Evolutionary conservation across 2,113 vertebrate genomes (phyloP).

Genomic region (Pimephales promelas): DNA sequence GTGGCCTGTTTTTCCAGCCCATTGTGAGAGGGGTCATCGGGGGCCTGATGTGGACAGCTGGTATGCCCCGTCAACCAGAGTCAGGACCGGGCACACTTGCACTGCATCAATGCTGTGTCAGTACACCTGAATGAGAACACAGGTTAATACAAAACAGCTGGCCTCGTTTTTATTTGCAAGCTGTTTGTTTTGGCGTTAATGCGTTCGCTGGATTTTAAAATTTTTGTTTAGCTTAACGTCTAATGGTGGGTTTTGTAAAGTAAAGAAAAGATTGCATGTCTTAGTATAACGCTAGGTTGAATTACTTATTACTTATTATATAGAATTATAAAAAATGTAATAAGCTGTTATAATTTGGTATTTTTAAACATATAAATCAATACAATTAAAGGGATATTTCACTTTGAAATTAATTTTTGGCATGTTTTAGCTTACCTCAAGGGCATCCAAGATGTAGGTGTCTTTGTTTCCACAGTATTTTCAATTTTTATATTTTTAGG

Average conservation of each 20-base stretch:
- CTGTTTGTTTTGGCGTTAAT: neutral
- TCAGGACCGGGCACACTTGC: conserved; percentile 13
- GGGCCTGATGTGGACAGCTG: conserved; percentile 32
- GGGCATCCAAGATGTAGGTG: no score
- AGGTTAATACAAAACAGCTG: neutral
- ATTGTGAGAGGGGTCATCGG: neutral
- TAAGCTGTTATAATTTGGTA: neutral
- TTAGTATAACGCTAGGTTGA: neutral
- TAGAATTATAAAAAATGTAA: neutral
- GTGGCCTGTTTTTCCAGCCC: conserved; percentile 6
- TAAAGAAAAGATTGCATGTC: neutral
- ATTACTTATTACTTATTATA: neutral
- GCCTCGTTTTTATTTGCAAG: neutral
- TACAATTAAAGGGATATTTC: no score
- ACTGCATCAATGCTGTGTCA: conserved; percentile 31
- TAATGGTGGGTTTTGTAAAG: neutral
- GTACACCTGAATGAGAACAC: conserved; percentile 10
- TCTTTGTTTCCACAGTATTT: no score
- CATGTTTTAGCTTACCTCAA: no score
- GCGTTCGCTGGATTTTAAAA: neutral
- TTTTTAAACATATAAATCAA: no score
- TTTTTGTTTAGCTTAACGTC: neutral
- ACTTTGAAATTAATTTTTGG: no score
- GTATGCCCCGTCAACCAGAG: neutral
- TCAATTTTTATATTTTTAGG: no score